Evolutionary conservation across 1,140 invertebrate species (phyloP), one percentile per base, ranked within the genome.

Genomic region (Eubasilissa regina): DNA sequence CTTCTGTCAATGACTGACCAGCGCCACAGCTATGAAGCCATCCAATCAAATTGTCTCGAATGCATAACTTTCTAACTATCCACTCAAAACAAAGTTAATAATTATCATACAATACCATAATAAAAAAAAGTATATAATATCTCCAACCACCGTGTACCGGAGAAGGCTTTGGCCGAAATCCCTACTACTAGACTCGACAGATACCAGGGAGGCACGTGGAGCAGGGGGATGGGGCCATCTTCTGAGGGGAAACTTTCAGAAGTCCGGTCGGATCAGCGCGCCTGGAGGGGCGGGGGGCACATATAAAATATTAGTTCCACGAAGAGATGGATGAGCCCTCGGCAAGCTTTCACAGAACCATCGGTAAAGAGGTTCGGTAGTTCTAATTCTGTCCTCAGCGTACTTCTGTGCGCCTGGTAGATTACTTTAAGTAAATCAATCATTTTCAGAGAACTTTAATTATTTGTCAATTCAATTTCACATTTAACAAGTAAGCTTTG

Each of bases 131-230:
- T 75, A n/a, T n/a, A n/a, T n/a, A n/a, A n/a, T n/a, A 75, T 76
- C 51, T 79, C 17, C 68, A 43, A 55, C 13, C 68, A 10, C 19
- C 12, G 0, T 73, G 68, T 73, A 25, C 47, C 19, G 4, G 68
- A 80, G 78, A 75, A 80, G 53, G 78, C 72, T 75, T 75, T 75
- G 58, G 56, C 60, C 44, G n/a, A 75, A 75, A 75, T 75, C 60
- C 78, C 73, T 35, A 35, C 62, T 60, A 35, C 21, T 44, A 75
- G 60, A 73, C 15, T 55, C 68, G 68, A 74, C 58, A 45, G 45
- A 51, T 74, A 70, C 17, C 62, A 60, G 73, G 73, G 68, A 9
- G 64, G 73, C 43, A 58, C 44, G n/a, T 11, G 51, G 64, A 11
- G 48, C 43, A 58, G 53, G 74, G 44, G 19, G 75, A n/a, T 48